Conservation (phyloP, 2,888 invertebrate genomes). For the Sipha maydis region DNA sequence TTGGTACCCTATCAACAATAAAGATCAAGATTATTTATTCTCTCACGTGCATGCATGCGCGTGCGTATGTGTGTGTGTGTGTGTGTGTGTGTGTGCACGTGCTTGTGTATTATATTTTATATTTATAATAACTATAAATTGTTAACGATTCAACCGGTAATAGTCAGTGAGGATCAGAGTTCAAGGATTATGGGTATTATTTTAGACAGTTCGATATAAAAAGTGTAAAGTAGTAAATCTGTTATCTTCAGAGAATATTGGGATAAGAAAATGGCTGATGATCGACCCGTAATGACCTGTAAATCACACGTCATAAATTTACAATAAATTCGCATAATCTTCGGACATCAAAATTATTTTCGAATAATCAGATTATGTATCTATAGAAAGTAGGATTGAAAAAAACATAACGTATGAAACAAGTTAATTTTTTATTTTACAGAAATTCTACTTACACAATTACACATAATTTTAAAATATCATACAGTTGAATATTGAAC, state of each 20-base stretch:
- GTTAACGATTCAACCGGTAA: not conserved
- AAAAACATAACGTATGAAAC: no score
- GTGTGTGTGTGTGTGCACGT: not conserved
- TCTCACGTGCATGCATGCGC: not conserved
- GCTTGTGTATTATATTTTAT: not conserved
- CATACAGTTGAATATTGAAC: no score
- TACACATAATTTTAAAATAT: no score
- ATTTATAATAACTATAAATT: conserved; percentile 38
- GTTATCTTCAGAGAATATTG: conserved; percentile 7
- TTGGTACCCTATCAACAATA: conserved; percentile 44
- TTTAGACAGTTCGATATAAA: not conserved
- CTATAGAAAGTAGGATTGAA: no score
- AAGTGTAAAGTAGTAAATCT: not conserved
- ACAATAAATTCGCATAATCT: no score
- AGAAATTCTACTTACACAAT: no score
- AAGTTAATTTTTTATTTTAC: no score
- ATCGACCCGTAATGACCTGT: not conserved
- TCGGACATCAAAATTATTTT: not conserved
- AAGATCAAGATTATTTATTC: conserved; percentile 52
- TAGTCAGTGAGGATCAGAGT: not conserved
- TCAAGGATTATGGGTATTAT: conserved; percentile 1
- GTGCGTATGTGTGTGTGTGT: no score
- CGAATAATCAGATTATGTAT: no score
- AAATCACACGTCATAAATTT: no score
- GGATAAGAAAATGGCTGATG: not conserved